Evolutionary conservation across 2,888 invertebrate genomes (phyloP).

Genomic region (Ophion obscuratus): DNA sequence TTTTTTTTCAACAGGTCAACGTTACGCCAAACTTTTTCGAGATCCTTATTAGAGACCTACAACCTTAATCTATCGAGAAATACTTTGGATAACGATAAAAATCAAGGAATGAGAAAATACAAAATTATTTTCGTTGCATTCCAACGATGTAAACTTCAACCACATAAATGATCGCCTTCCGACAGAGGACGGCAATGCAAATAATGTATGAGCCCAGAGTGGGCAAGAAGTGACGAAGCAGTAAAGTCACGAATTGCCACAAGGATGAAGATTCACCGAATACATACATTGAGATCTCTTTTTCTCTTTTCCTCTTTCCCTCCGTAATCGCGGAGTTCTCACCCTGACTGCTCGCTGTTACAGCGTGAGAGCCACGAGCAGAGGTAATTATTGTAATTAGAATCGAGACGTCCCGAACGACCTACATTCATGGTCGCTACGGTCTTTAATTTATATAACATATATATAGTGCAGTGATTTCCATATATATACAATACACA

Average conservation of each 20-base stretch:
- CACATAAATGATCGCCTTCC: too few species aligned
- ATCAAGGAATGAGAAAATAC: too few species aligned
- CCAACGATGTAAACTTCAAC: too few species aligned
- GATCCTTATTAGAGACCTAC: too few species aligned
- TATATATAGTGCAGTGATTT: neutral
- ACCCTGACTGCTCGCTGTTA: constrained; percentile 33
- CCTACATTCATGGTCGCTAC: constrained; percentile 58
- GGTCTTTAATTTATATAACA: constrained; percentile 30
- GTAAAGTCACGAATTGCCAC: constrained; percentile 50
- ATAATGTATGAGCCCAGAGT: too few species aligned
- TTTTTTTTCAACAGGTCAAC: too few species aligned
- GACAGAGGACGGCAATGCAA: too few species aligned
- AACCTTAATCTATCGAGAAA: too few species aligned
- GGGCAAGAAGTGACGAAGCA: neutral
- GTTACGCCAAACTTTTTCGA: too few species aligned
- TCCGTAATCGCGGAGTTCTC: constrained; percentile 35
- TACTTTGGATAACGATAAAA: too few species aligned
- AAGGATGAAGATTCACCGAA: constrained; percentile 48
- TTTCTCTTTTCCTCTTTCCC: constrained; percentile 23
- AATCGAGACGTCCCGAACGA: constrained; percentile 58
- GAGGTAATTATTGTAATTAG: constrained; percentile 68
- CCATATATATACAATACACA: constrained; percentile 8
- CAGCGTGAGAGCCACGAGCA: constrained; percentile 46
- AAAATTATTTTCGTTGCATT: too few species aligned
- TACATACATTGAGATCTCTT: neutral